Base-by-base conservation (phyloP, 2,113 vertebrate genomes). In the Peromyscus polionotus region DNA sequence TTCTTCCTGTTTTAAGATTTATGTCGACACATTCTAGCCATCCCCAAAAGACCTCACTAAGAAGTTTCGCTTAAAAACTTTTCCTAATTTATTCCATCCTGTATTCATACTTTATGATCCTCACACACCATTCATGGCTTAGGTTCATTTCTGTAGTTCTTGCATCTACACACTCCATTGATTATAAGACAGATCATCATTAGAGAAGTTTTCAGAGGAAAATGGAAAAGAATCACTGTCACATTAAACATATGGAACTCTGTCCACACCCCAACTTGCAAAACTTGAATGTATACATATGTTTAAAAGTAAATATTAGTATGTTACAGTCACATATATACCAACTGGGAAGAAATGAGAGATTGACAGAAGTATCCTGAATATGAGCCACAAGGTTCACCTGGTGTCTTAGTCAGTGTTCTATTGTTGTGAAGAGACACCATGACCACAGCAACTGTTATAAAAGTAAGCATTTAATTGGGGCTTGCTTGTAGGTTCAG, bases 141-240 rank as follows among this genome's bases (percentile, higher is more conserved):
- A 84, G 26, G 28, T 11, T 91, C 73, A 77, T 17, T 76, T 13
- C 14, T 3, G 2, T 48, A 89, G 59, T 91, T 88, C 9, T 54
- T 22, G 3, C 11, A n/a, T 48, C 70, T 77, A 73, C 4, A 70
- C 63, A 87, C 1, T 20, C 51, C 45, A 54, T 54, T 77, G 19
- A 48, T 94, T 91, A 59, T 70, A 95, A 94, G 83, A 81, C 33
- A 85, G 68, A 68, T n/a, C 14, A 90, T 88, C 77, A 72, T 83
- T 81, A 77, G 90, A 93, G 31, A 28, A 67, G 42, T 48, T 54
- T 54, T 59, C 33, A 67, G 20, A 89, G 54, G 73, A 28, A 76
- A 39, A 89, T 83, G 20, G 88, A 67, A 88, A 67, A 86, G 72
- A 90, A 22, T 84, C 20, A 72, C 36, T 86, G 39, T 12, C 24